Evolutionary conservation across 2,888 invertebrate species (phyloP).

Genomic region (Adelphocoris suturalis): DNA sequence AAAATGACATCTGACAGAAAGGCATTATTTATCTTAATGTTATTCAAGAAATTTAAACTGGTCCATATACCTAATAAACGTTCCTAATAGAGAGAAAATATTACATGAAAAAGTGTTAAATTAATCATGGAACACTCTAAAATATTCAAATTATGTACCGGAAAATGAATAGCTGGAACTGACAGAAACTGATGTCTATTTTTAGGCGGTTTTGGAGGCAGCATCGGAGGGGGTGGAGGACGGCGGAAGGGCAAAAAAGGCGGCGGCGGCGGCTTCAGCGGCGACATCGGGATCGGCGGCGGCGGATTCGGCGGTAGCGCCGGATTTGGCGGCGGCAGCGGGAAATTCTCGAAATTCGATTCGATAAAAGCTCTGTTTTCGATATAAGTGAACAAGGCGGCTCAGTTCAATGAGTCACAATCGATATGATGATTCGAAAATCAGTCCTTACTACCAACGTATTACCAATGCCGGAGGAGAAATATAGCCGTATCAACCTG

Average conservation of each 20-base stretch:
- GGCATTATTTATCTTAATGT: too few relatives aligned
- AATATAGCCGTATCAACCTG: too few relatives aligned
- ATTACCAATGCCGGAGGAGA: too few relatives aligned
- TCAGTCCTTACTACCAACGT: background rate
- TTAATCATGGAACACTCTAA: too few relatives aligned
- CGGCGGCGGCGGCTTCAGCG: conserved; percentile 46
- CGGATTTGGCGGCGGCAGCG: conserved; percentile 2
- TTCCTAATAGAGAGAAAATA: too few relatives aligned
- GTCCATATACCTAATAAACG: too few relatives aligned
- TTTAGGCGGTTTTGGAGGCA: conserved; percentile 27
- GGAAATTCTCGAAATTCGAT: conserved; percentile 13
- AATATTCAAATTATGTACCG: too few relatives aligned
- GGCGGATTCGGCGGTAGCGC: background rate
- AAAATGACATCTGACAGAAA: too few relatives aligned
- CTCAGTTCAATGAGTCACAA: conserved; percentile 1
- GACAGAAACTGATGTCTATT: too few relatives aligned
- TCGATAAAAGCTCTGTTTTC: conserved; percentile 41
- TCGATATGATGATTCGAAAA: background rate
- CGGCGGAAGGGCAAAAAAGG: background rate
- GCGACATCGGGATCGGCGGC: background rate
- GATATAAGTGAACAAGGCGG: background rate
- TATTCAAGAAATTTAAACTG: too few relatives aligned
- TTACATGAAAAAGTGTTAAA: too few relatives aligned
- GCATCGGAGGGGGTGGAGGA: conserved; percentile 2
- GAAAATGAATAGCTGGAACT: too few relatives aligned